Percentiles rank a stretch among this genome's conserved stretches.
phyloP scores from a whole-genome alignment of 2,888 invertebrate genomes.

The Melitaea athalia region DNA sequence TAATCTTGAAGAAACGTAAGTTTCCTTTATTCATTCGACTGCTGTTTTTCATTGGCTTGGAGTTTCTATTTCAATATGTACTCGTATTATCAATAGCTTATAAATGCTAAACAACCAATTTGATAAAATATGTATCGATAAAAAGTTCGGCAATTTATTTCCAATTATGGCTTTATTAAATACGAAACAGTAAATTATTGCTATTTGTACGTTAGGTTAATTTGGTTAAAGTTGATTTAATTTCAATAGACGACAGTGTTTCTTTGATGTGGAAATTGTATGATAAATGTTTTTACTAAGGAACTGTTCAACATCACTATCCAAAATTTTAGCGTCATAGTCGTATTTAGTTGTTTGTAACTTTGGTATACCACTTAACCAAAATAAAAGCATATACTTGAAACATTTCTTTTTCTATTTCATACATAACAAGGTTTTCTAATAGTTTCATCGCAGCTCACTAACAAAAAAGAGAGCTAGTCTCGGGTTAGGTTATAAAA shows the following conservation, averaged over 20 bases:
- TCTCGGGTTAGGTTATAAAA: neutral
- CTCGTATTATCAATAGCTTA: constrained; percentile 4
- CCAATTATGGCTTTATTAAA: neutral
- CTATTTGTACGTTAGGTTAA: neutral
- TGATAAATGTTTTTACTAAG: neutral
- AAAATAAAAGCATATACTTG: no score
- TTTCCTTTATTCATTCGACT: constrained; percentile 37
- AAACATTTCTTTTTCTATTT: no score
- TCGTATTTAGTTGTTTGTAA: no score
- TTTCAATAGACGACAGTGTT: neutral
- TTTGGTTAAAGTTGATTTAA: neutral
- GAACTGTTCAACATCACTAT: neutral
- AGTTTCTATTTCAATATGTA: constrained; percentile 19
- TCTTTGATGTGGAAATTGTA: neutral
- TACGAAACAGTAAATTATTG: neutral
- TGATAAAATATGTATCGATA: neutral
- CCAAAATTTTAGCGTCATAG: neutral
- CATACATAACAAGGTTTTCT: no score
- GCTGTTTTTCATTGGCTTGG: constrained; percentile 19
- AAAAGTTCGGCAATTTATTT: neutral
- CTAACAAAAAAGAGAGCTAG: neutral
- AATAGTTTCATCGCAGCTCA: no score
- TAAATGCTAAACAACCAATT: neutral
- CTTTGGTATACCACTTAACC: no score
- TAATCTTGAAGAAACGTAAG: constrained; percentile 34